phyloP scores from a whole-genome alignment of 1,140 invertebrate genomes.

The Magallana angulata region DNA sequence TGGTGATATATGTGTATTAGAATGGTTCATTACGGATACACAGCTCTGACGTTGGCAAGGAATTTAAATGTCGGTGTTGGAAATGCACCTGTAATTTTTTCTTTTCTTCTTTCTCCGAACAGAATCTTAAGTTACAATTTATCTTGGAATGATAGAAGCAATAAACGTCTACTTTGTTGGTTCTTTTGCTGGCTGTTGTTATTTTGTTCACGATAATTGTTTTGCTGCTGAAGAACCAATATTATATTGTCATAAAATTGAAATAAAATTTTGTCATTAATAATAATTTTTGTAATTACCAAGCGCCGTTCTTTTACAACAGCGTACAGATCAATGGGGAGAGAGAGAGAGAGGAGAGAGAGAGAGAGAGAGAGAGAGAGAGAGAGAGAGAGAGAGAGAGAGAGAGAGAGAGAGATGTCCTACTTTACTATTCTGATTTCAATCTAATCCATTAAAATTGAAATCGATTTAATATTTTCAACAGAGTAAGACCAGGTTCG shows the following conservation, averaged over 20 bases:
- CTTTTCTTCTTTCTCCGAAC: no score
- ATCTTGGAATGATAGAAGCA: no score
- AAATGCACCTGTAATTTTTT: no score
- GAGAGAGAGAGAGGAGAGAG: neutral
- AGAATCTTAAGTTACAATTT: no score
- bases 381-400: constrained; percentile 1
- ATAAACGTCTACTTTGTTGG: no score
- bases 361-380: no score
- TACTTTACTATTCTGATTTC: neutral
- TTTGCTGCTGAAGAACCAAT: neutral
- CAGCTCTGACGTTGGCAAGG: no score
- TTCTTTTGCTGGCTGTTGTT: no score
- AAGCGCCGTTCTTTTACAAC: neutral
- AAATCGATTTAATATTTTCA: constrained; percentile 16
- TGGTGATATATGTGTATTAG: no score
- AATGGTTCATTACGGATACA: no score
- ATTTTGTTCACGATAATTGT: constrained; percentile 16
- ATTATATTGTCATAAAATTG: neutral
- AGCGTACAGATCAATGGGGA: neutral
- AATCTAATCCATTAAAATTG: neutral
- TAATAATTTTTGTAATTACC: neutral
- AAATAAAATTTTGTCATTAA: neutral
- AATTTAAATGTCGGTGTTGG: no score
- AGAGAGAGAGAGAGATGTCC: neutral
- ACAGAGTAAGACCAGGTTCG: neutral